Percentiles rank a stretch among this genome's conserved stretches.
Conservation (phyloP, 2,888 invertebrate genomes). For the Scaptomyza parva region DNA sequence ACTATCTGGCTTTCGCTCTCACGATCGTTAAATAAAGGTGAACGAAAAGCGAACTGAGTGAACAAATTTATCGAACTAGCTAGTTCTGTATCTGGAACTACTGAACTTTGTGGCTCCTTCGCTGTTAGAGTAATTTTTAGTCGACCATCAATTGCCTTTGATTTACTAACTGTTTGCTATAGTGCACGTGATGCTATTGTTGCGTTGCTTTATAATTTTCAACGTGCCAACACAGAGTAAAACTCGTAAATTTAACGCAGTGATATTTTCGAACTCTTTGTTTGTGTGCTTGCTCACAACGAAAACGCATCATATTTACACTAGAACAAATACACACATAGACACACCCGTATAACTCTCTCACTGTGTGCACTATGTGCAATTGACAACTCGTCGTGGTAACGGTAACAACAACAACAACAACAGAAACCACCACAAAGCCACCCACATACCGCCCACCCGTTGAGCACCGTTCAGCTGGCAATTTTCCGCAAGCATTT, state of each 20-base stretch:
- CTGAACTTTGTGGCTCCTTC: not conserved
- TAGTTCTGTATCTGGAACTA: not conserved
- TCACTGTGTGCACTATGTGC: slow-evolving; percentile 45
- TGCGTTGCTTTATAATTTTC: slow-evolving; percentile 70
- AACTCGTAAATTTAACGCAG: slow-evolving; percentile 64
- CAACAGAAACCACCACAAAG: slow-evolving; percentile 2
- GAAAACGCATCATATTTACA: slow-evolving; percentile 41
- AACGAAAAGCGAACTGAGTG: not conserved
- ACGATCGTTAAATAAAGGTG: not conserved
- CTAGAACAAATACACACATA: slow-evolving; percentile 25
- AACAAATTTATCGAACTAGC: not conserved
- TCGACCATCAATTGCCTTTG: not conserved
- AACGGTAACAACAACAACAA: slow-evolving; percentile 39
- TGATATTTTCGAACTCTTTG: slow-evolving; percentile 51
- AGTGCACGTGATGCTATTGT: slow-evolving; percentile 29
- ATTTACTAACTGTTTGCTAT: slow-evolving; percentile 1
- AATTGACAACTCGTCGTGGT: slow-evolving; percentile 65
- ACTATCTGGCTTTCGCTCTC: not conserved
- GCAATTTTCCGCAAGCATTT: slow-evolving; percentile 63
- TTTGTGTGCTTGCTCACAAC: slow-evolving; percentile 50
- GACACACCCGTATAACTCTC: slow-evolving; percentile 4
- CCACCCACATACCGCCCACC: slow-evolving; percentile 20
- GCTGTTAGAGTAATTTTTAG: slow-evolving; percentile 2
- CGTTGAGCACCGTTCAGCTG: slow-evolving; percentile 52
- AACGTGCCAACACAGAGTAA: slow-evolving; percentile 67